Conservation (phyloP, 1,140 invertebrate species). For the Tetramorium simillimum region DNA sequence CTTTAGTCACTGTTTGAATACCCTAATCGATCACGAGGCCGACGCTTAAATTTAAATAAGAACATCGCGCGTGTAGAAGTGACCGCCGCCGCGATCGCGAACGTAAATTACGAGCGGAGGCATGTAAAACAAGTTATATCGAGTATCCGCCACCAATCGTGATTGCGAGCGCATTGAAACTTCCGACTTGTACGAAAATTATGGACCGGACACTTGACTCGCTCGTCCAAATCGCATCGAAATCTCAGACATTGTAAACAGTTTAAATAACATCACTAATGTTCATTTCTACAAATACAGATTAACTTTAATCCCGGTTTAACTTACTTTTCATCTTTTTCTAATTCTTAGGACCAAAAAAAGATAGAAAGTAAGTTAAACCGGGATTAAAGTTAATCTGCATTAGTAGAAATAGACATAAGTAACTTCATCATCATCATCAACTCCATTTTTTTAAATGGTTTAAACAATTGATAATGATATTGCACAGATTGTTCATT, state of each 20-base stretch:
- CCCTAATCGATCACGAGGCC: constrained; percentile 40
- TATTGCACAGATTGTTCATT: background rate
- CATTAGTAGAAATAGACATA: too few species aligned
- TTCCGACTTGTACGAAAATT: constrained; percentile 1
- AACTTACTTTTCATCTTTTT: too few species aligned
- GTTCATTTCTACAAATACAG: too few species aligned
- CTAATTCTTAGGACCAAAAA: too few species aligned
- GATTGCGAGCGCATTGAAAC: background rate
- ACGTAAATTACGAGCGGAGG: constrained; percentile 14
- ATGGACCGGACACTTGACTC: background rate
- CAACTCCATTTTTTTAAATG: background rate
- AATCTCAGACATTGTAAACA: background rate
- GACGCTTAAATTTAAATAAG: constrained; percentile 53
- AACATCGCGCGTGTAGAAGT: constrained; percentile 28
- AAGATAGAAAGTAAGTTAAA: too few species aligned
- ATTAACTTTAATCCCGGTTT: too few species aligned
- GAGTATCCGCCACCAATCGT: constrained; percentile 3
- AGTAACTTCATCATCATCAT: background rate
- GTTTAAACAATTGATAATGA: background rate
- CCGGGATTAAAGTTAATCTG: too few species aligned
- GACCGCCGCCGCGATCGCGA: background rate
- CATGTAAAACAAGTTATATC: constrained; percentile 28
- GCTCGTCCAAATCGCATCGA: background rate
- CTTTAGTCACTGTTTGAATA: constrained; percentile 45
- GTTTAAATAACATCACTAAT: background rate